Evolutionary conservation across 2,113 vertebrate genomes (phyloP), one percentile per base, ranked within the genome.

Genomic region (Engraulis encrasicolus): DNA sequence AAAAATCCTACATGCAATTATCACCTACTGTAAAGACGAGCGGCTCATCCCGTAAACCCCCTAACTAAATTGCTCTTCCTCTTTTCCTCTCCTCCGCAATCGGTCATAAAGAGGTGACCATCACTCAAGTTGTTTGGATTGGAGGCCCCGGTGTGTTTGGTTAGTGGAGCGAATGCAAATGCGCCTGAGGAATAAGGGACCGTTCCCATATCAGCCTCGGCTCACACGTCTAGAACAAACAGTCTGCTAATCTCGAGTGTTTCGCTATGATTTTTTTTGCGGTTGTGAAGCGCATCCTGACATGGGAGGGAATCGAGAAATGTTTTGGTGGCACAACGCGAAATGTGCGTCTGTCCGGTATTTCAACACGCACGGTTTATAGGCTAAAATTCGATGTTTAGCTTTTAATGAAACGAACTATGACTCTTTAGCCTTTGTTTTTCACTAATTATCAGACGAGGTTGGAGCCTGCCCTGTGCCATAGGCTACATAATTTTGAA

Each of bases 221-320:
- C 94, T 96, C 96, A 97, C 95, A 94, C 90, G 93, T 94, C 93
- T 93, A 95, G 92, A 94, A 96, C 96, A 96, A 97, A 97, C 95
- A 97, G 93, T 96, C 95, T 97, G 96, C 96, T 97, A 96, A 97
- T 97, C 96, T 97, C 95, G 92, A 95, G 95, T 96, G 95, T 95
- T 94, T 94, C 93, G 96, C 95, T 95, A 96, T 95, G 94, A 96
- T 96, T 96, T 82, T 96, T n/a, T n/a, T n/a, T n/a, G n/a, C 92
- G 90, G 92, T 82, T 92, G 96, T 95, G 96, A 96, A 95, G 94
- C 94, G 95, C 94, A 95, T 95, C 96, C 66, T 14, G 31, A 74
- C 15, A 31, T 34, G 14, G 66, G 18, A 74, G 17, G 34, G 34
- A 74, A 14, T 23, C 27, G 23, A 31, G 66, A 74, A 74, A 74